Percentiles rank a stretch among this genome's conserved stretches.
phyloP scores from a whole-genome alignment of 1,140 invertebrate species.

The Eumeta japonica region DNA sequence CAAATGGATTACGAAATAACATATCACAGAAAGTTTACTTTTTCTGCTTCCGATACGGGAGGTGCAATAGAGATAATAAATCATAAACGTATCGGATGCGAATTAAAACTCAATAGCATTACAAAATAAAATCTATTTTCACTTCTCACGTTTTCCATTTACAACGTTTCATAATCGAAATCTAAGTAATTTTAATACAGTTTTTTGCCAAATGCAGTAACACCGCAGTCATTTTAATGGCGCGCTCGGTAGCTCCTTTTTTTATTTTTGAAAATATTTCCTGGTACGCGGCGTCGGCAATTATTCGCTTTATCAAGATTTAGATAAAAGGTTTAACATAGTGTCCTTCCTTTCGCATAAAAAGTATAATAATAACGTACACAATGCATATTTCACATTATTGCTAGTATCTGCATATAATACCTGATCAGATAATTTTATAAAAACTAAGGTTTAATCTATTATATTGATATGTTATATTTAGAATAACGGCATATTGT shows the following conservation, averaged over 20 bases:
- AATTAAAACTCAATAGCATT: too few relatives aligned
- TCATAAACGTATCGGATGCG: too few relatives aligned
- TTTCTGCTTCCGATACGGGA: constrained; percentile 44
- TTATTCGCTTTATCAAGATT: constrained; percentile 42
- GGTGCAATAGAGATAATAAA: too few relatives aligned
- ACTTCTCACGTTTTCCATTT: too few relatives aligned
- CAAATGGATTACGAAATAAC: constrained; percentile 28
- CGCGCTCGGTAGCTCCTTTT: constrained; percentile 27
- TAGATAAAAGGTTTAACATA: constrained; percentile 40
- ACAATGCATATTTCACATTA: too few relatives aligned
- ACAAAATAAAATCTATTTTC: too few relatives aligned
- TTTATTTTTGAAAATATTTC: constrained; percentile 36
- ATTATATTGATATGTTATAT: too few relatives aligned
- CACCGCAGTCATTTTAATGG: constrained; percentile 34
- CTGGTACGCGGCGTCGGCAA: constrained; percentile 32
- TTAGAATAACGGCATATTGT: too few relatives aligned
- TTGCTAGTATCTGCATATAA: too few relatives aligned
- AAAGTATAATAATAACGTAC: too few relatives aligned
- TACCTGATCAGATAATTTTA: too few relatives aligned
- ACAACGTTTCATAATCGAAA: constrained; percentile 10
- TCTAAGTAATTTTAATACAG: constrained; percentile 30
- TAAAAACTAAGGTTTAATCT: too few relatives aligned
- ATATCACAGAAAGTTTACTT: constrained; percentile 47
- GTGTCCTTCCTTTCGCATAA: constrained; percentile 29
- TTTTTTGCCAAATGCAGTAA: constrained; percentile 42